phyloP scores from a whole-genome alignment of 2,888 invertebrate species.

The Conops quadrifasciatus region DNA sequence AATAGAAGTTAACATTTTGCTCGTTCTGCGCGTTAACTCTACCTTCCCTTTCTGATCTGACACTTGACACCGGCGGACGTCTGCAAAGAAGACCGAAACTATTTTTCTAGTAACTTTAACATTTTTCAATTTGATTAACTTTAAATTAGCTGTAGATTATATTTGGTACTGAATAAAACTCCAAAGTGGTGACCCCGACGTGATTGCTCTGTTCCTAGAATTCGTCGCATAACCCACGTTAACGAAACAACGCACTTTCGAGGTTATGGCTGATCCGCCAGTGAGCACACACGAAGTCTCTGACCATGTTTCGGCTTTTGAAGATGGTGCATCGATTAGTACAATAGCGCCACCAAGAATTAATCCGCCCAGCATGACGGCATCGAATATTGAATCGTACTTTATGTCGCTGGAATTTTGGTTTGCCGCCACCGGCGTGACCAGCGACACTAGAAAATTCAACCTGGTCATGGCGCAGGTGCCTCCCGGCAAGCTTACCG shows the following conservation, averaged over 20 bases:
- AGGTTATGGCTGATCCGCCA: background rate
- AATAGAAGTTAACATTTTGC: no score
- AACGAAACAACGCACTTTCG: no score
- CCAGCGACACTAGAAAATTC: background rate
- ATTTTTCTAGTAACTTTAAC: no score
- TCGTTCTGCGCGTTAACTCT: no score
- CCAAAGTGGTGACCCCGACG: conserved; percentile 17
- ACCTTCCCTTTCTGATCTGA: no score
- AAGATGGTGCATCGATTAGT: no score
- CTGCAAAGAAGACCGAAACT: no score
- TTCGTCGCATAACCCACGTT: no score
- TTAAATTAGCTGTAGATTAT: no score
- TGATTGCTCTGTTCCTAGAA: background rate
- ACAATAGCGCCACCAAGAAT: background rate
- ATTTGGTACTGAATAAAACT: no score
- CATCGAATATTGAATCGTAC: conserved; percentile 4
- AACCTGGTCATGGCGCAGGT: background rate
- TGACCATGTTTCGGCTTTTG: background rate
- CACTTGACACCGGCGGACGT: no score
- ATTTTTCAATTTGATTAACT: no score
- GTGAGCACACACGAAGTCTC: background rate
- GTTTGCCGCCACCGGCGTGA: conserved; percentile 8
- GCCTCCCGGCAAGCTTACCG: background rate
- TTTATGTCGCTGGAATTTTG: conserved; percentile 11
- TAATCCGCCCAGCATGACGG: conserved; percentile 4